Conservation (phyloP, 1,140 invertebrate species). For the Triops longicaudatus region DNA sequence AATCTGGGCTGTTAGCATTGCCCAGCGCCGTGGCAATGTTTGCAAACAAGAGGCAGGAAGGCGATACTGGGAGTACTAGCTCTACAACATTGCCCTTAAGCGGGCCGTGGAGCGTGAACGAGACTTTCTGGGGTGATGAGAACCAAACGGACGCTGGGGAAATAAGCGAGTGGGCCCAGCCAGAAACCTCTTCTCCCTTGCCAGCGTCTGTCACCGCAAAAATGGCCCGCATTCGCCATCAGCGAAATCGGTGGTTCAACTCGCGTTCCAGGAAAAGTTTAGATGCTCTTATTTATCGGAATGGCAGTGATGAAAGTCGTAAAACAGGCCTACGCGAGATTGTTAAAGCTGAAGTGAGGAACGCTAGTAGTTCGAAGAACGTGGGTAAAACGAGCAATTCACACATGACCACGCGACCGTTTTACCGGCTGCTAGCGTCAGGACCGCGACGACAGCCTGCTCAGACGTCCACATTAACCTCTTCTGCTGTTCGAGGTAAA, state of each 20-base stretch:
- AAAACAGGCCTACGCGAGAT: neutral
- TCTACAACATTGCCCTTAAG: neutral
- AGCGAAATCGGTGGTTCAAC: neutral
- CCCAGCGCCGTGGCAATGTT: neutral
- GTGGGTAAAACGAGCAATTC: neutral
- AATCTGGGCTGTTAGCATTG: neutral
- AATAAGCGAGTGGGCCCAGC: neutral
- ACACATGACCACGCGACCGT: neutral
- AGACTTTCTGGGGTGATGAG: neutral
- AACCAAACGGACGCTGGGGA: slow-evolving; percentile 9
- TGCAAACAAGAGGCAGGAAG: neutral
- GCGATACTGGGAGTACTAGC: neutral
- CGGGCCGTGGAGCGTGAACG: neutral
- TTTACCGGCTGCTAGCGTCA: neutral
- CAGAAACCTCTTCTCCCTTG: neutral
- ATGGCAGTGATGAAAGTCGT: neutral
- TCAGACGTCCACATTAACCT: neutral
- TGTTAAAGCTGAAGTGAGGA: neutral
- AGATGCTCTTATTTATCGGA: neutral
- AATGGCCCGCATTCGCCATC: slow-evolving; percentile 9
- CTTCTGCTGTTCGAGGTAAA: neutral
- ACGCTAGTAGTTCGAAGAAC: neutral
- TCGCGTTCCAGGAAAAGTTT: neutral
- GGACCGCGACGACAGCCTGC: neutral
- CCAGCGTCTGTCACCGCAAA: neutral